Conservation (phyloP, 1,140 invertebrate genomes). For the Drosophila lini region DNA sequence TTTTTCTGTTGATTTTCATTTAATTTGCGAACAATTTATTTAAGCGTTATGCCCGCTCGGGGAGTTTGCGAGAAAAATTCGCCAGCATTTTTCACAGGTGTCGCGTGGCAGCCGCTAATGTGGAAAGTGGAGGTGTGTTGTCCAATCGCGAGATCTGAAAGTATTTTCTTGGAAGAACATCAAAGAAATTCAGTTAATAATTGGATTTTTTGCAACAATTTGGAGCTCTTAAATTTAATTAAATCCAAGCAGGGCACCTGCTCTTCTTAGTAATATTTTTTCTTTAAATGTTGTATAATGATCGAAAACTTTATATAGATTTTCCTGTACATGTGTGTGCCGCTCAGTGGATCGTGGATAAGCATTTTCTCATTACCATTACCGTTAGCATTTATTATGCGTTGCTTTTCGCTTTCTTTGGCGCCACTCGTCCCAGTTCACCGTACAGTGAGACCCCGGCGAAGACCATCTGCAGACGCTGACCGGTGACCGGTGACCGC, state of each 20-base stretch:
- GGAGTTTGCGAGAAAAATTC: constrained; percentile 28
- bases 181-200: neutral
- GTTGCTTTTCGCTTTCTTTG: constrained; percentile 59
- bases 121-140: constrained; percentile 9
- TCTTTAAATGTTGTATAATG: neutral
- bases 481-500: constrained; percentile 45
- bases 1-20: constrained; percentile 55
- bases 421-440: constrained; percentile 23
- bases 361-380: constrained; percentile 52
- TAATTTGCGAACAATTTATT: constrained; percentile 65
- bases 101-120: constrained; percentile 51
- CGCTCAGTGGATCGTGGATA: constrained; percentile 41
- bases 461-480: constrained; percentile 18
- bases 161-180: constrained; percentile 4
- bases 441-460: constrained; percentile 24
- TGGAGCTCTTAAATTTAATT: no score
- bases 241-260: no score
- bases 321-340: neutral
- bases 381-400: constrained; percentile 52
- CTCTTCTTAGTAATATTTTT: neutral
- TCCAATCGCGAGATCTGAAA: neutral
- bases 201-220: neutral
- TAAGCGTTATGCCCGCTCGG: constrained; percentile 48
- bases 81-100: constrained; percentile 36
- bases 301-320: neutral